phyloP scores from a whole-genome alignment of 2,113 vertebrate genomes.

The Vulpes lagopus region DNA sequence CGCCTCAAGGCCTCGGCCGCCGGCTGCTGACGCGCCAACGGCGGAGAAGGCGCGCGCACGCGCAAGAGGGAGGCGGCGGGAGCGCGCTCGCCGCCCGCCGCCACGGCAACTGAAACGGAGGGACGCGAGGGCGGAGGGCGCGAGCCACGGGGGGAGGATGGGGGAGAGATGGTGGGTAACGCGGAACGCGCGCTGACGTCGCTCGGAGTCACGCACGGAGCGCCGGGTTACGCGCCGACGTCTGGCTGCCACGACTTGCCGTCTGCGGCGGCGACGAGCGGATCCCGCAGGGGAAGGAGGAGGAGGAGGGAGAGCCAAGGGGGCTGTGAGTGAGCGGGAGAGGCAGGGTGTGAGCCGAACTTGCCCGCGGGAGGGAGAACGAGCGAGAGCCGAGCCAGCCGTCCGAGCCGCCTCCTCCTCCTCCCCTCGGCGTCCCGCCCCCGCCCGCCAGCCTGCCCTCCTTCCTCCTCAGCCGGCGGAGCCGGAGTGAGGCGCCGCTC shows the following conservation, averaged over 20 bases:
- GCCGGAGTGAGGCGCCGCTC: constrained; percentile 73
- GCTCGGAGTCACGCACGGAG: constrained; percentile 84
- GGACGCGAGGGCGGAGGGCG: constrained; percentile 64
- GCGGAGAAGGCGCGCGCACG: constrained; percentile 65
- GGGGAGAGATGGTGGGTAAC: constrained; percentile 21
- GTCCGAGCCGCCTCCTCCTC: constrained; percentile 77
- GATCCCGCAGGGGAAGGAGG: constrained; percentile 82
- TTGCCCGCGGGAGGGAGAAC: constrained; percentile 71
- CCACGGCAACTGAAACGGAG: constrained; percentile 69
- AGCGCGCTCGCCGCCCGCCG: constrained; percentile 61
- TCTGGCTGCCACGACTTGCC: constrained; percentile 87
- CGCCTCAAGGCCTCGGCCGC: constrained; percentile 64
- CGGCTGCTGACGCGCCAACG: constrained; percentile 56
- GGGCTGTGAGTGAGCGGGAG: constrained; percentile 81
- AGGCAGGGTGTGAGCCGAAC: constrained; percentile 70
- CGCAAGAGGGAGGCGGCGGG: background rate
- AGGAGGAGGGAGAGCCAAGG: constrained; percentile 76
- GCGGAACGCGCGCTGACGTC: constrained; percentile 82
- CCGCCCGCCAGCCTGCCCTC: constrained; percentile 77
- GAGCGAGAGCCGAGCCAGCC: constrained; percentile 76
- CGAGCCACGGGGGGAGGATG: constrained; percentile 59
- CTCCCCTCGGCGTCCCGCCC: constrained; percentile 81
- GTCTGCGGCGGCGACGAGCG: constrained; percentile 72
- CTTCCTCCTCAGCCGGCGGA: constrained; percentile 66
- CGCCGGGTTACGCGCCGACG: constrained; percentile 84